Evolutionary conservation across 2,888 invertebrate genomes (phyloP), one percentile per base, ranked within the genome.

Genomic region (Peribatodes rhomboidaria): DNA sequence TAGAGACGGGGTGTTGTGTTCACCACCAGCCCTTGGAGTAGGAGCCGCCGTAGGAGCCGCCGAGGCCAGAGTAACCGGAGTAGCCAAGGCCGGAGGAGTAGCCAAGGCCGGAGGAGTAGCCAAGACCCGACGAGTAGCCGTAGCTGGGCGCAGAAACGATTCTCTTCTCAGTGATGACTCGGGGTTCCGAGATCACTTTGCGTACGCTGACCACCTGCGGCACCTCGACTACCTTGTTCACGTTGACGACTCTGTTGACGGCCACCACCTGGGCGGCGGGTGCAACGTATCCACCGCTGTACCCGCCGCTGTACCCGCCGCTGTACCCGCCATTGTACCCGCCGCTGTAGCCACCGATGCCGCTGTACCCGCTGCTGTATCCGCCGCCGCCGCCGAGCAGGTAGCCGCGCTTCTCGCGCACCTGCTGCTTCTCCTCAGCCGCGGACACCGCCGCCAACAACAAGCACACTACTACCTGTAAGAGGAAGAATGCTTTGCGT

Each of bases 221-320:
- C 61, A 79, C 79, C 53, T 68, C 61, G 60, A 83, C 71, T 62
- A 77, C 81, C 50, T 74, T 77, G 69, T 78, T 78, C 49, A 79
- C 81, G 76, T 78, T 80, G 60, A 81, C 76, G 54, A 80, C 77
- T 72, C 78, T 80, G 63, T 76, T 72, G 70, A 78, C 74, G 61
- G 76, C 68, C 71, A 80, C 68, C 64, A 81, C 71, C 71, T 74
- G 77, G n/a, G 77, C 71, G 52, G 33, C 20, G 31, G 14, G 39
- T 27, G 16, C 39, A 27, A 81, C 55, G 61, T 41, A 47, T 4
- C 55, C 65, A 16, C 64, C 66, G 16, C 70, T 64, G 42, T 73
- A 60, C 41, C 71, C 61, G 46, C 62, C 62, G 59, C 61, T 63
- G 62, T 68, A 65, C 37, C 67, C 68, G 41, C 61, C 63, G 54